phyloP scores from a whole-genome alignment of 2,113 vertebrate species.

The Pelobates fuscus region DNA sequence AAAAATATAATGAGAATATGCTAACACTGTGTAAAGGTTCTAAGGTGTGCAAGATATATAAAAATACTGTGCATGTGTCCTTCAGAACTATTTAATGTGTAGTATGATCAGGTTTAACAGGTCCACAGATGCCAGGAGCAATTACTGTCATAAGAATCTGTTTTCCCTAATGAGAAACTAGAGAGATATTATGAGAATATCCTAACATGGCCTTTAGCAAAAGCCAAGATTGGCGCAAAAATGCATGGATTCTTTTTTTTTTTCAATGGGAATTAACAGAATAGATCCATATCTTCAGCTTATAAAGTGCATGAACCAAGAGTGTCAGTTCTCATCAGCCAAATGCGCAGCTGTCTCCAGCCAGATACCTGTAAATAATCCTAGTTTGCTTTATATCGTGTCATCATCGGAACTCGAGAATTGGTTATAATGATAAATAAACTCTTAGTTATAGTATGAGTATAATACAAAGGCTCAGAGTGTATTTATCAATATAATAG shows the following conservation, averaged over 20 bases:
- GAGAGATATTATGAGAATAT: constrained; percentile 76
- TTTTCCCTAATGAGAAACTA: constrained; percentile 80
- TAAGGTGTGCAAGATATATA: constrained; percentile 68
- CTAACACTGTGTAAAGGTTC: constrained; percentile 57
- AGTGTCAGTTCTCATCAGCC: background rate
- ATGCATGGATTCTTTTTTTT: constrained; percentile 73
- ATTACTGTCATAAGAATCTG: constrained; percentile 92
- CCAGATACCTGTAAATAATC: too few species aligned
- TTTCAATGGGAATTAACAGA: constrained; percentile 72
- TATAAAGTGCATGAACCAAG: background rate
- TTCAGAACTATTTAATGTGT: constrained; percentile 88
- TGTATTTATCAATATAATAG: too few species aligned
- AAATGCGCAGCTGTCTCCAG: background rate
- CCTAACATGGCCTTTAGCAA: constrained; percentile 83
- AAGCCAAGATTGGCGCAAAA: constrained; percentile 73
- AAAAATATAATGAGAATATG: constrained; percentile 67
- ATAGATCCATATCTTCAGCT: constrained; percentile 59
- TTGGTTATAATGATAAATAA: too few species aligned
- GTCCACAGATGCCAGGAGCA: constrained; percentile 89
- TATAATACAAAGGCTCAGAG: too few species aligned
- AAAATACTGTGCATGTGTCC: constrained; percentile 81
- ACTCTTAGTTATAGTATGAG: too few species aligned
- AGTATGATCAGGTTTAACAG: constrained; percentile 85
- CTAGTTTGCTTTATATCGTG: too few species aligned
- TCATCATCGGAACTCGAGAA: too few species aligned